Conservation (phyloP, 2,113 vertebrate species). For the Ovis aries region ARS-UI_Ramb_v3.0 NC_056055.1:242575001-242575500, state of each 20-base stretch:
- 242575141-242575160: background rate
- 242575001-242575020: background rate
- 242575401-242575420: background rate
- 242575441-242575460: background rate
- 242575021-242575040: fast-evolving
- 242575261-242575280: background rate
- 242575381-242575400: background rate
- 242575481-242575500: background rate
- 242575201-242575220: background rate
- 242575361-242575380: background rate
- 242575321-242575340: background rate
- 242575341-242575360: background rate
- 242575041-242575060: background rate
- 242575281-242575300: background rate
- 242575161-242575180: background rate
- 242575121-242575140: background rate
- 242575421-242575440: background rate
- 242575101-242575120: background rate
- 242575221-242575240: background rate
- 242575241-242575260: background rate
- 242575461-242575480: fast-evolving
- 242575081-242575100: background rate
- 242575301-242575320: background rate
- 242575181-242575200: background rate
- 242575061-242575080: background rate